Percentiles rank a stretch among this genome's conserved stretches.
phyloP scores from a whole-genome alignment of 2,797 vertebrate species.

The Poeciliopsis turneri region DNA sequence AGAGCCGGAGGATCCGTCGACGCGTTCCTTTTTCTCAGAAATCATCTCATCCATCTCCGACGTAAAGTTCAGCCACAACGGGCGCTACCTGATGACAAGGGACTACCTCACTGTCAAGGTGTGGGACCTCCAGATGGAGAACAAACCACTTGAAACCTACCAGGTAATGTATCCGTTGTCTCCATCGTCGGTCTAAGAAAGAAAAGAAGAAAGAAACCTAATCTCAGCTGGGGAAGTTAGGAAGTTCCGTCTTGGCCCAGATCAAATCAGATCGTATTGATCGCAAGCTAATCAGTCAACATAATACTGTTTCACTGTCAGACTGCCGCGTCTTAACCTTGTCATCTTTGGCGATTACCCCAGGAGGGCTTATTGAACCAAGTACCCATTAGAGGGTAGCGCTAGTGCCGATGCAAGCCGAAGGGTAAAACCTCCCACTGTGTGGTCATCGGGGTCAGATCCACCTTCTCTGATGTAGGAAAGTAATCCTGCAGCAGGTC shows the following conservation, averaged over 20 bases:
- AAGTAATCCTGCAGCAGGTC: conserved; percentile 54
- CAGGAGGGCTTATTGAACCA: conserved; percentile 58
- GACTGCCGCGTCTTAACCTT: conserved; percentile 48
- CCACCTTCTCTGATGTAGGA: conserved; percentile 56
- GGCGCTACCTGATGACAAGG: conserved; percentile 95
- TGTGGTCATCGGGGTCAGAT: conserved; percentile 62
- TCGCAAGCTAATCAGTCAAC: conserved; percentile 68
- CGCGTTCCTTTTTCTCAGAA: conserved; percentile 95
- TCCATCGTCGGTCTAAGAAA: not conserved
- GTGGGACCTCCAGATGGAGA: conserved; percentile 98
- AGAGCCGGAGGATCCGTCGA: conserved; percentile 95
- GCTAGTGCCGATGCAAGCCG: conserved; percentile 34
- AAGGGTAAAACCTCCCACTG: conserved; percentile 69
- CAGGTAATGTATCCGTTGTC: conserved; percentile 79
- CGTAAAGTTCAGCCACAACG: conserved; percentile 96
- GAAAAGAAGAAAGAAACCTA: not conserved
- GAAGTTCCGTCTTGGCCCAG: conserved; percentile 33
- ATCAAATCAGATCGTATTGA: conserved; percentile 73
- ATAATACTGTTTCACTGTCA: conserved; percentile 71
- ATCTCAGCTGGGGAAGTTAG: conserved; percentile 22
- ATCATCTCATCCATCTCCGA: conserved; percentile 98
- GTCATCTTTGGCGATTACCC: conserved; percentile 56
- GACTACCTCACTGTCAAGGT: conserved; percentile 97
- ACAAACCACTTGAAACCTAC: conserved; percentile 94
- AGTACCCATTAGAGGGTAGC: conserved; percentile 58